Percentiles rank a stretch among this genome's conserved stretches.
Evolutionary conservation across 2,888 invertebrate genomes (phyloP).

Genomic region (Tinea pellionella): DNA sequence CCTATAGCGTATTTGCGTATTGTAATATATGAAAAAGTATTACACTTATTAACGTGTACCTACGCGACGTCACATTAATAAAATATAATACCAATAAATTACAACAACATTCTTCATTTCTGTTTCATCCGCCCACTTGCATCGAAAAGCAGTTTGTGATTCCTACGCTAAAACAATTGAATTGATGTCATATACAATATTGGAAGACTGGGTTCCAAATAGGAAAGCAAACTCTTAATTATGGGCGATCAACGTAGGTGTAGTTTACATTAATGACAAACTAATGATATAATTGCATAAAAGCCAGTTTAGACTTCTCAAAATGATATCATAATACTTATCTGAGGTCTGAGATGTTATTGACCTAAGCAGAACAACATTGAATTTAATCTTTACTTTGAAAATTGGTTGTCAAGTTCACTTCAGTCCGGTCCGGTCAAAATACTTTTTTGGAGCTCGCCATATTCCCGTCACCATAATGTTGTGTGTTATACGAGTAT

Average conservation of each 20-base stretch:
- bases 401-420: too few relatives aligned
- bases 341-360: not conserved
- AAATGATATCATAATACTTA: not conserved
- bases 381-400: not conserved
- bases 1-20: too few relatives aligned
- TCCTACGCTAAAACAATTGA: not conserved
- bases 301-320: not conserved
- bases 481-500: too few relatives aligned
- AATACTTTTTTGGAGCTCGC: too few relatives aligned
- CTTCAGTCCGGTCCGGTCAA: too few relatives aligned
- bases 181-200: not conserved
- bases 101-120: not conserved
- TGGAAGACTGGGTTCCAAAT: not conserved
- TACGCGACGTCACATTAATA: not conserved
- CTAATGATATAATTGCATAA: not conserved
- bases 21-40: too few relatives aligned
- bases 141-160: not conserved
- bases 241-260: conserved; percentile 2
- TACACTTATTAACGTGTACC: too few relatives aligned
- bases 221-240: not conserved
- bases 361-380: not conserved
- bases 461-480: too few relatives aligned
- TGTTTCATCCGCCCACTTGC: not conserved
- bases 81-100: not conserved
- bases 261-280: not conserved